Conservation (phyloP, 1,140 invertebrate genomes). For the Dysdera silvatica region DNA sequence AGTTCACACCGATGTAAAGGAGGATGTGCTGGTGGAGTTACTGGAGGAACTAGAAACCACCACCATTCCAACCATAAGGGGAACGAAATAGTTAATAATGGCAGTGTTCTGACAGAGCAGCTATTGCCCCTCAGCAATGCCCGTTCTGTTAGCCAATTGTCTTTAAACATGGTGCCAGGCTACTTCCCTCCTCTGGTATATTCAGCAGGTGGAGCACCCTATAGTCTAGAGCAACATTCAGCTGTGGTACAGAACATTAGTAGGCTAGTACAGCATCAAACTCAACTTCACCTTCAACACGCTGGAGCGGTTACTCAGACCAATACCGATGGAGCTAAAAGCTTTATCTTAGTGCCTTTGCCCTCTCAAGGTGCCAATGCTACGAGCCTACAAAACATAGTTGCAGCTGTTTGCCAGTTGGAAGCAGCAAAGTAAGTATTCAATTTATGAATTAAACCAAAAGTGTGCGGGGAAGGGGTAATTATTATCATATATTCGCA, state of each 20-base stretch:
- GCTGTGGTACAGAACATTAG: conserved; percentile 25
- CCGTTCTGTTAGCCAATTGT: conserved; percentile 25
- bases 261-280: conserved; percentile 6
- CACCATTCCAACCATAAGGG: not conserved
- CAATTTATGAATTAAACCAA: no score
- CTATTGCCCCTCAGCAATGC: conserved; percentile 23
- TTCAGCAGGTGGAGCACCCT: not conserved
- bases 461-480: no score
- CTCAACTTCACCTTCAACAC: conserved; percentile 3
- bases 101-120: conserved; percentile 18
- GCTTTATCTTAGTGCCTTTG: conserved; percentile 23
- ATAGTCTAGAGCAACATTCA: conserved; percentile 21
- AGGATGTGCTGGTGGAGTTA: no score
- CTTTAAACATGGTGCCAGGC: conserved; percentile 26
- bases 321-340: conserved; percentile 11
- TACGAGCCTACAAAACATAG: conserved; percentile 15
- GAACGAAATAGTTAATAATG: not conserved
- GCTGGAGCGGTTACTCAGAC: not conserved
- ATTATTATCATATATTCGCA: no score
- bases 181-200: conserved; percentile 22
- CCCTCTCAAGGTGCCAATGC: not conserved
- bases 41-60: no score
- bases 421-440: no score
- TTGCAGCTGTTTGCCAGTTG: conserved; percentile 18
- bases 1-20: no score